Conservation (phyloP, 2,888 invertebrate genomes). For the Apoderus coryli region DNA sequence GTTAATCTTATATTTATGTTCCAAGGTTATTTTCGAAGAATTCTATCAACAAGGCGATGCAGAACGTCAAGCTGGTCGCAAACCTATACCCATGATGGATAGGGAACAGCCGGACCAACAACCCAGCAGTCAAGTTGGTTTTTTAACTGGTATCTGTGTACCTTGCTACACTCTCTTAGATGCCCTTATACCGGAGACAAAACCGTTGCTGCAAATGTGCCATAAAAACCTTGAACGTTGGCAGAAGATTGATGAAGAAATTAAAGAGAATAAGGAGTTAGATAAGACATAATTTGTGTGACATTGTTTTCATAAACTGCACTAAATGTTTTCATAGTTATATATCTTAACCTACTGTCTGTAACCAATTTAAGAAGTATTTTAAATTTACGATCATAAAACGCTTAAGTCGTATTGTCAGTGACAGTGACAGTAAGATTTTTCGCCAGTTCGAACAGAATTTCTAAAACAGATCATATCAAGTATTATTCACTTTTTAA, state of each 20-base stretch:
- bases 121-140: slow-evolving; percentile 68
- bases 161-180: slow-evolving; percentile 62
- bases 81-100: slow-evolving; percentile 58
- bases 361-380: too few species aligned
- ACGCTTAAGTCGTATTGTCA: too few species aligned
- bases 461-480: too few species aligned
- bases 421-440: too few species aligned
- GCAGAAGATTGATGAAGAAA: slow-evolving; percentile 34
- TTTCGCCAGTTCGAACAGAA: too few species aligned
- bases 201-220: slow-evolving; percentile 54
- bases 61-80: slow-evolving; percentile 33
- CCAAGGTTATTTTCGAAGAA: slow-evolving; percentile 66
- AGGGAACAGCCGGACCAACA: slow-evolving; percentile 56
- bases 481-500: too few species aligned
- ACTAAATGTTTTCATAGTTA: too few species aligned
- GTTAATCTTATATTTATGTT: too few species aligned
- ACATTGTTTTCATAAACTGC: too few species aligned
- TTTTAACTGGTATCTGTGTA: slow-evolving; percentile 64
- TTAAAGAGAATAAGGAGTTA: slow-evolving; percentile 14
- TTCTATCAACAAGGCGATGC: slow-evolving; percentile 55
- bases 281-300: too few species aligned
- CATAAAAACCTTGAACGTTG: slow-evolving; percentile 45
- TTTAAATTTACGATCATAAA: too few species aligned
- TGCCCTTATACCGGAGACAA: slow-evolving; percentile 52
- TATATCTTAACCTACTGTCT: too few species aligned